phyloP scores from a whole-genome alignment of 2,113 vertebrate species.

The Anolis carolinensis region DNA sequence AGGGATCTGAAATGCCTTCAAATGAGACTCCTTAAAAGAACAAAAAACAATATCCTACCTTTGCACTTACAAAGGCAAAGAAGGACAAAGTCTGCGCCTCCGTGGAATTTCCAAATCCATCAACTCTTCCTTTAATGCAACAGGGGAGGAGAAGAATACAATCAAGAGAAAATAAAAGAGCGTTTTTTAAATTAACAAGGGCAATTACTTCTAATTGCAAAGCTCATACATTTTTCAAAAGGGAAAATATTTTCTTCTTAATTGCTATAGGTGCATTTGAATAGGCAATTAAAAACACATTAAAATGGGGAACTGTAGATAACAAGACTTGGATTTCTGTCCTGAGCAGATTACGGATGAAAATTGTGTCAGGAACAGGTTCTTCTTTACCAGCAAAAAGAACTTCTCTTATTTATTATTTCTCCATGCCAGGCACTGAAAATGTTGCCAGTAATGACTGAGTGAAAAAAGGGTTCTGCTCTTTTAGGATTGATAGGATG shows the following conservation, averaged over 20 bases:
- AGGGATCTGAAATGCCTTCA: background rate
- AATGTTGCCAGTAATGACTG: slow-evolving; percentile 7
- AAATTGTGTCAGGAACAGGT: background rate
- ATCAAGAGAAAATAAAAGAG: slow-evolving; percentile 73
- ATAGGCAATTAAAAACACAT: slow-evolving; percentile 79
- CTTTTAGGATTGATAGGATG: too few species aligned
- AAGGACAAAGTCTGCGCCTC: slow-evolving; percentile 9
- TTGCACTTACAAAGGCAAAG: slow-evolving; percentile 26
- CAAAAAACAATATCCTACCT: slow-evolving; percentile 20
- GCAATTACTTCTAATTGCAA: slow-evolving; percentile 77
- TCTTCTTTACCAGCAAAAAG: slow-evolving; percentile 43
- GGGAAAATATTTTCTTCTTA: slow-evolving; percentile 72
- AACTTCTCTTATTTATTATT: slow-evolving; percentile 14
- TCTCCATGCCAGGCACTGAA: slow-evolving; percentile 35
- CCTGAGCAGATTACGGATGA: slow-evolving; percentile 53
- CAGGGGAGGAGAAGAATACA: slow-evolving; percentile 33
- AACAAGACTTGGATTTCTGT: slow-evolving; percentile 59
- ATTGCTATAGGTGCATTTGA: slow-evolving; percentile 71
- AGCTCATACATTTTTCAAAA: slow-evolving; percentile 74
- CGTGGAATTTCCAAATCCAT: slow-evolving; percentile 59
- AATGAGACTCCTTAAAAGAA: background rate
- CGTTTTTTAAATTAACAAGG: slow-evolving; percentile 76
- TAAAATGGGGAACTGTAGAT: slow-evolving; percentile 66
- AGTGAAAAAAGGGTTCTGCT: too few species aligned
- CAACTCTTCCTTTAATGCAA: slow-evolving; percentile 54